Evolutionary conservation across 2,888 invertebrate species (phyloP).

Genomic region (Amphimallon solstitiale): DNA sequence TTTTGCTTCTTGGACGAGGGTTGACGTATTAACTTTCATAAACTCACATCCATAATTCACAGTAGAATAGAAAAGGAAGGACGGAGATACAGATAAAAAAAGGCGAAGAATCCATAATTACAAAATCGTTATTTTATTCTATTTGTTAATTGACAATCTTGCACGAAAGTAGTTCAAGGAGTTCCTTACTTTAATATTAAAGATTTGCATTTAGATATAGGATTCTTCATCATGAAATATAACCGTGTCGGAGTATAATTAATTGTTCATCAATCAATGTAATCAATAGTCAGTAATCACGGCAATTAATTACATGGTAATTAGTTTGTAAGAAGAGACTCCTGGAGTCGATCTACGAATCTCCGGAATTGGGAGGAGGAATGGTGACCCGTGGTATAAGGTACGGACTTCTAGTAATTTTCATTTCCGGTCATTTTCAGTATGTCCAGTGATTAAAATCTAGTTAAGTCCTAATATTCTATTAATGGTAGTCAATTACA

Average conservation of each 20-base stretch:
- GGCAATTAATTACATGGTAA: slow-evolving; percentile 37
- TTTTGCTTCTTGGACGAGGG: slow-evolving; percentile 23
- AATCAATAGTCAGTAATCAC: slow-evolving; percentile 36
- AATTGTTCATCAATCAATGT: slow-evolving; percentile 35
- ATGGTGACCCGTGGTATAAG: slow-evolving; percentile 41
- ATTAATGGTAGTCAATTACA: no score
- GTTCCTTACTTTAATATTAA: not conserved
- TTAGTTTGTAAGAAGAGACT: slow-evolving; percentile 37
- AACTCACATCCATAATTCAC: slow-evolving; percentile 28
- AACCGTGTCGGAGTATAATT: slow-evolving; percentile 18
- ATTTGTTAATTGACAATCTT: slow-evolving; percentile 22
- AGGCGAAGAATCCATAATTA: slow-evolving; percentile 20
- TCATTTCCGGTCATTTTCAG: slow-evolving; percentile 48
- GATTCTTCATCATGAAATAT: not conserved
- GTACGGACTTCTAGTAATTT: slow-evolving; percentile 44
- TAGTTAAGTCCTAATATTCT: no score
- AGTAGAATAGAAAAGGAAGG: not conserved
- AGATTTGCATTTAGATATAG: slow-evolving; percentile 26
- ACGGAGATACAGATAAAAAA: slow-evolving; percentile 2
- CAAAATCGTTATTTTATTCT: slow-evolving; percentile 34
- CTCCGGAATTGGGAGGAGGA: slow-evolving; percentile 43
- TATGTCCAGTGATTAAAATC: slow-evolving; percentile 16
- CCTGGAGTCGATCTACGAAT: slow-evolving; percentile 23
- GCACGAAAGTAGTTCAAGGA: slow-evolving; percentile 5
- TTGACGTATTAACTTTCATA: slow-evolving; percentile 31